These are phyloP conservation scores for Diplogasteroides magnus DNA, from an alignment of 1,140 invertebrate species.

Conservation along the genomic window DNA sequence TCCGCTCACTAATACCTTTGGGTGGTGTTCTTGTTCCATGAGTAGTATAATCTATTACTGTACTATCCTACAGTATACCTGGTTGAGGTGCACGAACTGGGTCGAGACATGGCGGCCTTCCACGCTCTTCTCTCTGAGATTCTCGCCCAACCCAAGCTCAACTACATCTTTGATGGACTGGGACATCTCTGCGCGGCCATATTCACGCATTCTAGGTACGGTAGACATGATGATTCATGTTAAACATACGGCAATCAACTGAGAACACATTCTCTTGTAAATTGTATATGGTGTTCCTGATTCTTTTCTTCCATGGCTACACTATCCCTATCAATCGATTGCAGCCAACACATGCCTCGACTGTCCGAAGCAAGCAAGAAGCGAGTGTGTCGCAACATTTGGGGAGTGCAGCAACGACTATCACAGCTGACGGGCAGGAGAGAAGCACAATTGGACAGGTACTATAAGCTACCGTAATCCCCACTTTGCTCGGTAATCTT, in stretches of 20 bases:
- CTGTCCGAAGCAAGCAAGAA: slow-evolving; percentile 68
- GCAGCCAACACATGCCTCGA: slow-evolving; percentile 70
- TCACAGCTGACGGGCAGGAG: slow-evolving; percentile 76
- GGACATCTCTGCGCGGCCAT: slow-evolving; percentile 79
- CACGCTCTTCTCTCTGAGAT: slow-evolving; percentile 73
- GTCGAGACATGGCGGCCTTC: slow-evolving; percentile 71
- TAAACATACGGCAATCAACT: background rate
- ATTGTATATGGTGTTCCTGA: background rate
- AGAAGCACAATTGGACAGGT: slow-evolving; percentile 76
- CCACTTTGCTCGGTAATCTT: background rate
- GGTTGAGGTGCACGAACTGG: slow-evolving; percentile 65
- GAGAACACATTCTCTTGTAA: slow-evolving; percentile 2
- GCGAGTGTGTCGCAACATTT: slow-evolving; percentile 71
- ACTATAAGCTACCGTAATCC: too few species aligned
- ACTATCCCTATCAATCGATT: slow-evolving; percentile 19
- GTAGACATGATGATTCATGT: background rate
- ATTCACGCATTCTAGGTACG: slow-evolving; percentile 69
- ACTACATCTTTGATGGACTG: slow-evolving; percentile 88
- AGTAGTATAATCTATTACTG: background rate
- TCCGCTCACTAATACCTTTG: too few species aligned
- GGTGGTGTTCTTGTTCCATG: too few species aligned
- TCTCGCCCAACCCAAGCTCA: slow-evolving; percentile 72
- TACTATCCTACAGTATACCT: background rate
- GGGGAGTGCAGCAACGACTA: slow-evolving; percentile 76
- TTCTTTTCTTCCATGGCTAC: background rate